Evolutionary conservation across 2,113 vertebrate genomes (phyloP), one percentile per base, ranked within the genome.

Genomic region (Raja brachyura): DNA sequence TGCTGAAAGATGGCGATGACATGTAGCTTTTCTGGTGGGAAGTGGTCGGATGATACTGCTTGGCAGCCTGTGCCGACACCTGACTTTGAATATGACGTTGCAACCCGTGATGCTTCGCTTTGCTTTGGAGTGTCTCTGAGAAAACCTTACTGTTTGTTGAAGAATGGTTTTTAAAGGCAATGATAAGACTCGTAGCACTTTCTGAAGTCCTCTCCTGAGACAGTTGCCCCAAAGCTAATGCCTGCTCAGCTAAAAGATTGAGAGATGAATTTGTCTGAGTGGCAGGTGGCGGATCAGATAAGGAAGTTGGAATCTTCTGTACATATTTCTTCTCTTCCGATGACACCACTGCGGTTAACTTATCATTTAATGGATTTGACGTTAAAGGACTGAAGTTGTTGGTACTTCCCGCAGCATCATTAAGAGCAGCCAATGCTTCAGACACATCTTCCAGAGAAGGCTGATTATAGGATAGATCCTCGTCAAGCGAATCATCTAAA

Each of bases 221-320:
- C 93, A 96, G 94, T 93, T 96, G 96, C 73, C 96, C 96, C 93
- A 96, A 93, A 0, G 95, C 95, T 74, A 97, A 94, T 59, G 97
- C 96, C 94, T 97, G 97, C 93, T 97, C 97, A 14, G 96, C 97
- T 93, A 97, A 93, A 93, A 97, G 97, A 93, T 95, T 97, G 5
- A 97, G 96, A 20, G 96, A 96, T 54, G 96, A 96, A 93, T 97
- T 96, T n/a, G 96, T 94, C 9, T 96, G 95, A 66, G 94, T 94
- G n/a, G 93, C 86, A 0, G 95, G 93, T 79, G 95, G 94, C 11
- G 95, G 70, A 31, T 94, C 0, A 93, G 95, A 94, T 93, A 96
- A 77, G 93, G 95, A 93, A 94, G 96, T 93, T 8, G n/a, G 93
- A 14, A 94, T 73, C 94, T 97, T 97, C 18, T 94, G 74, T 90